Conservation (phyloP, 2,797 vertebrate genomes). For the Discoglossus pictus region DNA sequence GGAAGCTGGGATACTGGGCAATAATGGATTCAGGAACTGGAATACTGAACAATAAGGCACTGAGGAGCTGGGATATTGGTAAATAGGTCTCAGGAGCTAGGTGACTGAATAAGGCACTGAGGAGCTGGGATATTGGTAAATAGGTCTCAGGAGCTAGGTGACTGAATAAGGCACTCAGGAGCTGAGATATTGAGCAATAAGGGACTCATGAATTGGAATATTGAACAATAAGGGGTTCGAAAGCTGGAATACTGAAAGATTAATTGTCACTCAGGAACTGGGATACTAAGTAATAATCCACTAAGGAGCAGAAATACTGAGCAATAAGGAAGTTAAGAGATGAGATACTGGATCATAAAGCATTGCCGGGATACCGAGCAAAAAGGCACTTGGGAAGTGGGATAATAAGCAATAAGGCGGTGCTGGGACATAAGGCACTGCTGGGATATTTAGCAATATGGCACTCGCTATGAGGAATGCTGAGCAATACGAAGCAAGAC, state of each 20-base stretch:
- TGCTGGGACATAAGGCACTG: no score
- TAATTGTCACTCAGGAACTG: not conserved
- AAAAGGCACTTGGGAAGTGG: no score
- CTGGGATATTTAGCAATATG: no score
- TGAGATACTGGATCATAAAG: no score
- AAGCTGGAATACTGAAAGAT: no score
- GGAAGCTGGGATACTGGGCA: not conserved
- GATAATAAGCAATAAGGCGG: no score
- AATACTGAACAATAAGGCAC: not conserved
- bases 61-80: not conserved
- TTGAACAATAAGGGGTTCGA: not conserved
- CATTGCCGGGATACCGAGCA: no score
- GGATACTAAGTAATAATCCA: not conserved
- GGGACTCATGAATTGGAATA: not conserved
- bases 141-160: not conserved
- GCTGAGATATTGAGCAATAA: not conserved
- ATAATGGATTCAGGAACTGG: not conserved
- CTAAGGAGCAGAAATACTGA: no score
- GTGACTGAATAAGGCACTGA: not conserved
- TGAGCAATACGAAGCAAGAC: no score
- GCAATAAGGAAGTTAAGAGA: no score
- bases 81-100: not conserved
- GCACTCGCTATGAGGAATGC: no score
- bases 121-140: not conserved
- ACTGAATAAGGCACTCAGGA: not conserved